These are phyloP conservation scores for Esox masquinongy DNA, from an alignment of 2,797 vertebrate species.

Conservation along the genomic window DNA sequence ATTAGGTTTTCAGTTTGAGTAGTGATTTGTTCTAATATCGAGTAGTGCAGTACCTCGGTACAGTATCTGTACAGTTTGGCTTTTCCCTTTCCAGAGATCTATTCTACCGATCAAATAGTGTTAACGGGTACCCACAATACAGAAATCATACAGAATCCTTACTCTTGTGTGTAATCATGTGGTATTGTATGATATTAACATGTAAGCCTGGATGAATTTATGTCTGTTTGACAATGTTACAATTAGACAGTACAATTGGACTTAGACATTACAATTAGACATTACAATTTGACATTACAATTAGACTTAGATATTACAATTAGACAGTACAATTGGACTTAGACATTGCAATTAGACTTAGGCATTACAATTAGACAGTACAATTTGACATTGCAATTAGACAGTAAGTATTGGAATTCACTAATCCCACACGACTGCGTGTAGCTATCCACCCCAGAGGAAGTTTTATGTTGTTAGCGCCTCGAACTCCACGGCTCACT, in stretches of 20 bases:
- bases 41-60: conserved; percentile 36
- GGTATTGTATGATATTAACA: neutral
- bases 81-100: neutral
- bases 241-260: no score
- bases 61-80: neutral
- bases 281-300: no score
- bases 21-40: neutral
- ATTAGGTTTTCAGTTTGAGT: no score
- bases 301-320: no score
- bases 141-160: neutral
- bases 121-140: neutral
- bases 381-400: no score
- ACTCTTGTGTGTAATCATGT: neutral
- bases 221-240: neutral
- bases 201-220: neutral
- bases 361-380: no score
- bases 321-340: no score
- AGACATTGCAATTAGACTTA: no score
- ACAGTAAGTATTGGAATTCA: conserved; percentile 47
- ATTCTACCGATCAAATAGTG: neutral
- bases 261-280: no score
- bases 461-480: conserved; percentile 44
- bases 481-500: conserved; percentile 38
- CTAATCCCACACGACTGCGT: conserved; percentile 49
- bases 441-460: conserved; percentile 37